These are phyloP conservation scores for Chrysotoxum bicinctum DNA, from an alignment of 2,888 invertebrate genomes.

Conservation along the genomic window DNA sequence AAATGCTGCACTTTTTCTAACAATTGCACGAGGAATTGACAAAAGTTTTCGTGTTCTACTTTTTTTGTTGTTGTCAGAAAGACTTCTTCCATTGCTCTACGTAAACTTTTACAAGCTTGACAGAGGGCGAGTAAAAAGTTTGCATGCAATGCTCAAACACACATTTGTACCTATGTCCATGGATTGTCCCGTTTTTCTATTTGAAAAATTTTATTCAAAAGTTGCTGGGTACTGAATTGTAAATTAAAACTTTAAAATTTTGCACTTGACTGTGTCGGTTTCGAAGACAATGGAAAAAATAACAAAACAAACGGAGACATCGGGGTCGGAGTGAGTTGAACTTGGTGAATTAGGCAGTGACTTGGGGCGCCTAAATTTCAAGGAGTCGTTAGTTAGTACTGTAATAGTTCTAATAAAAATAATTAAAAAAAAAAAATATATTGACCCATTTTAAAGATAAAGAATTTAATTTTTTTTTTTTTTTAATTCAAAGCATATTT, in stretches of 20 bases:
- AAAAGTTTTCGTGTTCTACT: constrained; percentile 45
- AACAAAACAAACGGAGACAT: background rate
- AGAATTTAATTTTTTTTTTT: no score
- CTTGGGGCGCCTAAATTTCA: no score
- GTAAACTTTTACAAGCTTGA: constrained; percentile 33
- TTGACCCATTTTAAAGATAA: no score
- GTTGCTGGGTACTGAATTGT: constrained; percentile 43
- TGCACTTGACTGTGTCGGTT: constrained; percentile 44
- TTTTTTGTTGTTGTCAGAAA: background rate
- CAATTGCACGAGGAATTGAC: constrained; percentile 35
- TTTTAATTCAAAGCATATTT: no score
- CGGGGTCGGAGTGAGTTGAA: background rate
- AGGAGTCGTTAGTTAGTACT: no score
- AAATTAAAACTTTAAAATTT: constrained; percentile 54
- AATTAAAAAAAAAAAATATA: no score
- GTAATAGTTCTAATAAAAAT: no score
- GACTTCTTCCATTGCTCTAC: background rate
- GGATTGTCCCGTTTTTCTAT: background rate
- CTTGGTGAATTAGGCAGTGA: no score
- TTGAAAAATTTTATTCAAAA: constrained; percentile 30
- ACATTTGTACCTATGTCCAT: constrained; percentile 2
- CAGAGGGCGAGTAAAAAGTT: constrained; percentile 39
- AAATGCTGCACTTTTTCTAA: constrained; percentile 25
- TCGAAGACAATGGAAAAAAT: background rate
- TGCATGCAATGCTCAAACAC: background rate